These are phyloP conservation scores for Hippoglossus stenolepis DNA, from an alignment of 2,113 vertebrate species.

Conservation along the genomic window DNA sequence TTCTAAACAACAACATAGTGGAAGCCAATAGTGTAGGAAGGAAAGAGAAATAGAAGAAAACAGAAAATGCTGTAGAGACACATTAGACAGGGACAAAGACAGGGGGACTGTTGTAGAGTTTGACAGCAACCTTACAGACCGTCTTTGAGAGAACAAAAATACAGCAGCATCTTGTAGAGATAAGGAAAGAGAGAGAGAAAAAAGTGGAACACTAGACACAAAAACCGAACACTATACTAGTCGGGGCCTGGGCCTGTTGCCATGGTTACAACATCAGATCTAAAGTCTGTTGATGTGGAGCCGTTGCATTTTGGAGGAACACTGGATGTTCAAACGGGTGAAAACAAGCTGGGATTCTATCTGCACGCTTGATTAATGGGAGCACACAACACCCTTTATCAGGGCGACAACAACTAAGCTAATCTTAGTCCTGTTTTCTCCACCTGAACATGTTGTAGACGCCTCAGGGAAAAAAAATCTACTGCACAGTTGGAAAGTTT, in stretches of 20 bases:
- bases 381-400: background rate
- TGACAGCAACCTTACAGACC: background rate
- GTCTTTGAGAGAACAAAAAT: background rate
- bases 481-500: background rate
- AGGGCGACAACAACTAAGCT: background rate
- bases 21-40: too few species aligned
- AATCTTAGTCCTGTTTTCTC: background rate
- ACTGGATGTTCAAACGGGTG: slow-evolving; percentile 2
- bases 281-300: slow-evolving; percentile 35
- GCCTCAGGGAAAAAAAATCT: background rate
- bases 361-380: background rate
- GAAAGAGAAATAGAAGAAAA: background rate
- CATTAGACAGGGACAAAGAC: background rate
- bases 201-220: slow-evolving; percentile 33
- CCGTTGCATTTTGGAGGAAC: slow-evolving; percentile 23
- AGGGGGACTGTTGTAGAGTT: background rate
- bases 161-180: background rate
- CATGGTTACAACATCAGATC: slow-evolving; percentile 75
- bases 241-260: slow-evolving; percentile 64
- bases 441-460: background rate
- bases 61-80: background rate
- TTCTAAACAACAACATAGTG: too few species aligned
- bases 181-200: background rate
- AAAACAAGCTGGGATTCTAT: slow-evolving; percentile 1
- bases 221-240: background rate